Base-by-base conservation (phyloP, 2,113 vertebrate species). In the Macaca nemestrina region DNA sequence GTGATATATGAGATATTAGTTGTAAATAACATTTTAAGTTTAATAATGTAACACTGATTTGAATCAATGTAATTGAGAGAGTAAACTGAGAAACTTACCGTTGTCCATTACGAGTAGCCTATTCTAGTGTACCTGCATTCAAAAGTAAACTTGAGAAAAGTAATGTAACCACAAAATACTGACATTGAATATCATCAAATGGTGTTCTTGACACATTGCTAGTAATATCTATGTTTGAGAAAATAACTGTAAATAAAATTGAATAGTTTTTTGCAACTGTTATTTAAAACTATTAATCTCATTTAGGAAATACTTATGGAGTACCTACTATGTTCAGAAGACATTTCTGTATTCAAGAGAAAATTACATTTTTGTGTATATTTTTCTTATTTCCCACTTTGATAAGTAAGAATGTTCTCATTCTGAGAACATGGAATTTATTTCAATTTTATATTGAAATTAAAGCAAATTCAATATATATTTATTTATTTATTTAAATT, bases 191-290 rank as follows among this genome's bases (percentile, higher is more conserved):
- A 84, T 88, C 25, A 86, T 91, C 64, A 79, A 52, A n/a, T 59
- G 40, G 40, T 52, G 8, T 73, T 59, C 45, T 45, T 68, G 35
- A 86, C 18, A 67, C 6, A 73, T 86, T 92, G 95, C 32, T 89
- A 89, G 61, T 38, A 90, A 80, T 85, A 86, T 86, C 40, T n/a
- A 45, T 93, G 27, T 86, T 93, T 83, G 68, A 84, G 45, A 83
- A 88, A 90, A 90, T 87, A 88, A 45, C 89, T 84, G 23, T 88
- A 94, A 94, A 35, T 25, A 57, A 86, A 96, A 83, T 25, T 50
- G 23, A 91, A 88, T 57, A 45, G 45, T 3, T 90, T 81, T 88
- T 88, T 82, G 38, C 1, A 55, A 1, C 9, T n/a, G 3, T 59
- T 67, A 45, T 61, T 84, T 76, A 85, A 70, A 92, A 93, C 50